Conservation (phyloP, 2,888 invertebrate genomes). For the Drosophila neonasuta region DNA sequence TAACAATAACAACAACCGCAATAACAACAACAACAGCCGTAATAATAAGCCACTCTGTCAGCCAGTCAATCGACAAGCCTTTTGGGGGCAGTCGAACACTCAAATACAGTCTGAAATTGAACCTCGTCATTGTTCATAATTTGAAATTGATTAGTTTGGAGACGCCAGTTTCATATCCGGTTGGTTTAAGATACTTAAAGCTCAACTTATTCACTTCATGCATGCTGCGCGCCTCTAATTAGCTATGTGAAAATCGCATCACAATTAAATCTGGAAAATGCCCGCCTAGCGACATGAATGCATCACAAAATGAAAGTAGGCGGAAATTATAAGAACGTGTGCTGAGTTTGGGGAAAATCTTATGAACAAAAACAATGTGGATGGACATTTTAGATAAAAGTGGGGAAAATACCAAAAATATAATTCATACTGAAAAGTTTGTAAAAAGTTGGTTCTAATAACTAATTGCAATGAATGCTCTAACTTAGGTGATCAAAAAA, state of each 20-base stretch:
- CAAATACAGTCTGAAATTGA: slow-evolving; percentile 19
- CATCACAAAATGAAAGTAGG: slow-evolving; percentile 15
- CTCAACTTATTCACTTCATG: slow-evolving; percentile 37
- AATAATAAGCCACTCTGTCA: slow-evolving; percentile 31
- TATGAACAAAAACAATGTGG: neutral
- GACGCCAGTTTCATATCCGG: slow-evolving; percentile 62
- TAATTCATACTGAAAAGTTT: too few relatives aligned
- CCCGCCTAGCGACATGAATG: slow-evolving; percentile 33
- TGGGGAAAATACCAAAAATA: too few relatives aligned
- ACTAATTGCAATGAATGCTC: too few relatives aligned
- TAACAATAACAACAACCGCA: slow-evolving; percentile 9
- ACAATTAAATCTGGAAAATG: slow-evolving; percentile 65
- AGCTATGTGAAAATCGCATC: slow-evolving; percentile 49
- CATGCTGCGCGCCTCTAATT: slow-evolving; percentile 54
- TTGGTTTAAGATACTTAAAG: slow-evolving; percentile 39
- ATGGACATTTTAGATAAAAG: too few relatives aligned
- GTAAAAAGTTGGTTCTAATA: too few relatives aligned
- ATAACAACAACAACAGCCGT: slow-evolving; percentile 10
- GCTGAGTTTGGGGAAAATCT: slow-evolving; percentile 2
- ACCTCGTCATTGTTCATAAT: slow-evolving; percentile 65
- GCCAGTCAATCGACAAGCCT: slow-evolving; percentile 25
- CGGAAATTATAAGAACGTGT: slow-evolving; percentile 22
- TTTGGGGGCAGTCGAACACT: slow-evolving; percentile 49
- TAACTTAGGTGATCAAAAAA: too few relatives aligned
- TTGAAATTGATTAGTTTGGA: slow-evolving; percentile 59